Percentiles rank a stretch among this genome's conserved stretches.
Evolutionary conservation across 2,888 invertebrate genomes (phyloP).

Genomic region (Erebia palarica): DNA sequence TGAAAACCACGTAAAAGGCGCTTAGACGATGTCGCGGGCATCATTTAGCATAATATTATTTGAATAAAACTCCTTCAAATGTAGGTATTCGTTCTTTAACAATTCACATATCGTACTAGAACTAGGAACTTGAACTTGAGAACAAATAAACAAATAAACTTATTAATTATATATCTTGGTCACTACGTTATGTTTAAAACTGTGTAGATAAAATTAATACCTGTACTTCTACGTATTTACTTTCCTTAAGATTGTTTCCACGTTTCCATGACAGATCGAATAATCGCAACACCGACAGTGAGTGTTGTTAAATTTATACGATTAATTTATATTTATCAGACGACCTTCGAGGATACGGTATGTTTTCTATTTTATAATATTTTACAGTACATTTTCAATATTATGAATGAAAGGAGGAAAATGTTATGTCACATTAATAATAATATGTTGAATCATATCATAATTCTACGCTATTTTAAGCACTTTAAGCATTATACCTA

Average conservation of each 20-base stretch:
- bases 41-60: too few species aligned
- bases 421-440: too few species aligned
- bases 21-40: too few species aligned
- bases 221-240: not conserved
- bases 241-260: slow-evolving; percentile 6
- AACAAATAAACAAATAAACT: too few species aligned
- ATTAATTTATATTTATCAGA: not conserved
- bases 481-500: too few species aligned
- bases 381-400: not conserved
- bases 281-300: not conserved
- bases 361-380: not conserved
- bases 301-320: not conserved
- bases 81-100: not conserved
- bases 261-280: slow-evolving; percentile 9
- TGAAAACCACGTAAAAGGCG: too few species aligned
- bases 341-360: slow-evolving; percentile 7
- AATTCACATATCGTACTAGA: not conserved
- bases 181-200: not conserved
- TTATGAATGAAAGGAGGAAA: not conserved
- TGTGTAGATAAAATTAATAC: not conserved
- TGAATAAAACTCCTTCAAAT: not conserved
- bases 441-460: too few species aligned
- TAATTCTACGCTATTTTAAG: too few species aligned
- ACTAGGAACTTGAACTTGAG: too few species aligned
- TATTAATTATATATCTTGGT: not conserved